phyloP scores from a whole-genome alignment of 2,888 invertebrate genomes.

The Tetragonisca angustula region DNA sequence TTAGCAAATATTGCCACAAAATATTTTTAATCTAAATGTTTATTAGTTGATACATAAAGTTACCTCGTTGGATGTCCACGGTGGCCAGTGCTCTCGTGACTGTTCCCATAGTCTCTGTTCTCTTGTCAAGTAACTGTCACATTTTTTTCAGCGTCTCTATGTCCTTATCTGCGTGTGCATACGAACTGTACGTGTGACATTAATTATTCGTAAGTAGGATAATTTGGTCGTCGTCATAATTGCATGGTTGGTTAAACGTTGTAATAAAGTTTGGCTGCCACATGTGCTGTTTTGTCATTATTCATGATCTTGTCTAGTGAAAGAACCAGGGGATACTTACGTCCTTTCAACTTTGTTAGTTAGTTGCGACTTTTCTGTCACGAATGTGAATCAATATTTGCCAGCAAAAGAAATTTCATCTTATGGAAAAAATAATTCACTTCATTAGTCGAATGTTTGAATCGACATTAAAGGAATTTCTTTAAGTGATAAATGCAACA shows the following conservation, averaged over 20 bases:
- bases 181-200: no score
- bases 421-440: not conserved
- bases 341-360: not conserved
- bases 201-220: no score
- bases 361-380: not conserved
- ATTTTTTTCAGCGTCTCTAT: constrained; percentile 30
- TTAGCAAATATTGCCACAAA: not conserved
- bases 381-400: not conserved
- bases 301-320: not conserved
- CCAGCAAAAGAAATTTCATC: not conserved
- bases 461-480: no score
- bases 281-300: not conserved
- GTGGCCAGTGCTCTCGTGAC: constrained; percentile 12
- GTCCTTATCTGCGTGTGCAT: constrained; percentile 1
- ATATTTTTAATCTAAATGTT: not conserved
- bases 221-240: no score
- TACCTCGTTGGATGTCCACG: constrained; percentile 38
- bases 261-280: no score
- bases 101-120: not conserved
- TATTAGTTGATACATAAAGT: not conserved
- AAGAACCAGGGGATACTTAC: not conserved
- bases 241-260: no score
- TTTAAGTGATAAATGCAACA: not conserved
- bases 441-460: no score
- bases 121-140: constrained; percentile 4